phyloP scores from a whole-genome alignment of 2,888 invertebrate genomes.

The Cephonodes hylas region DNA sequence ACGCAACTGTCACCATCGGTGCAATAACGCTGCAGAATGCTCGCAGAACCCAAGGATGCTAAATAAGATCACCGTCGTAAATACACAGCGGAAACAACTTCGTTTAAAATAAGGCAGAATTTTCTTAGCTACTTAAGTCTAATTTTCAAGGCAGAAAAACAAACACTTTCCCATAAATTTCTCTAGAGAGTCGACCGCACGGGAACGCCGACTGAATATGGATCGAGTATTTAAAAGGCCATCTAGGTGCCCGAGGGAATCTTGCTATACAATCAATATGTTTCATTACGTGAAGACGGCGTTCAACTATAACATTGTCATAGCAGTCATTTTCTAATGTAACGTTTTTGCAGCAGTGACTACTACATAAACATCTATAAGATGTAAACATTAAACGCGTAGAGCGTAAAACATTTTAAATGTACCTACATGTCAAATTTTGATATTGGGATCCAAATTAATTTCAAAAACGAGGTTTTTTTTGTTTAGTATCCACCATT shows the following conservation, averaged over 20 bases:
- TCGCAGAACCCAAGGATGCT: no score
- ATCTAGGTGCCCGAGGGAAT: conserved; percentile 23
- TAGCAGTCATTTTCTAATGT: neutral
- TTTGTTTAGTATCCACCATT: no score
- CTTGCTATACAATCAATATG: conserved; percentile 35
- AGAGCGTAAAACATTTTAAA: no score
- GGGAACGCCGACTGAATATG: conserved; percentile 40
- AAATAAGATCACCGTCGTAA: neutral
- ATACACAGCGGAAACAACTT: neutral
- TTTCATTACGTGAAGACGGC: neutral
- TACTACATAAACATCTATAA: no score
- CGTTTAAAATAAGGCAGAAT: neutral
- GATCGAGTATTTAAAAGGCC: conserved; percentile 38
- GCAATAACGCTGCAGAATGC: neutral
- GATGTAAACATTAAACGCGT: no score
- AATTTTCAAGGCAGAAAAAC: conserved; percentile 19
- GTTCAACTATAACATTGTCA: neutral
- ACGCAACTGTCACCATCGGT: neutral
- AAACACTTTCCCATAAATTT: conserved; percentile 33
- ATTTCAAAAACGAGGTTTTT: no score
- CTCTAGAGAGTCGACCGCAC: conserved; percentile 21
- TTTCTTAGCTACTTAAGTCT: neutral
- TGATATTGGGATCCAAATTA: no score
- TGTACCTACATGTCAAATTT: no score
- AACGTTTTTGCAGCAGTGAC: neutral